Conservation (phyloP, 2,113 vertebrate species). For the Epinephelus moara region DNA sequence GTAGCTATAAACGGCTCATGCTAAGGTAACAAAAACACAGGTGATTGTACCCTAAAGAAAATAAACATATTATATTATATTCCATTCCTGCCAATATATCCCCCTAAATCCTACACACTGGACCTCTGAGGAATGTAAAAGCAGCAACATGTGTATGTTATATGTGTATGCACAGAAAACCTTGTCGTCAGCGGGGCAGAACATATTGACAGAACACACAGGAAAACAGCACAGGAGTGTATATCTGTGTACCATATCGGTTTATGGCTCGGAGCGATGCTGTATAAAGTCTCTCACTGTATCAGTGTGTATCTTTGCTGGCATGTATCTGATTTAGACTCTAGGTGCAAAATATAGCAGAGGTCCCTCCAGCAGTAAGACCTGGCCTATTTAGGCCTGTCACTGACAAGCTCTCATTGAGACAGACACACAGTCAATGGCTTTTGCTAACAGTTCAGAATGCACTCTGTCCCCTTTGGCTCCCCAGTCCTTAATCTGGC, state of each 20-base stretch:
- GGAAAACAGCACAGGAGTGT: background rate
- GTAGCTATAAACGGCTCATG: too few species aligned
- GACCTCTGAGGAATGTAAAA: background rate
- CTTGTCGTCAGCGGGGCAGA: background rate
- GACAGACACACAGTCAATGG: constrained; percentile 52
- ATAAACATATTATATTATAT: too few species aligned
- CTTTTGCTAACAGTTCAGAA: constrained; percentile 51
- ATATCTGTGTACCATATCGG: constrained; percentile 8
- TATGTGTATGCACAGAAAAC: background rate
- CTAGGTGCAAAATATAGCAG: constrained; percentile 64
- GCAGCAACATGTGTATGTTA: background rate
- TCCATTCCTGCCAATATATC: too few species aligned
- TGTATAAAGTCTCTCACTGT: constrained; percentile 23
- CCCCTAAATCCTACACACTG: too few species aligned
- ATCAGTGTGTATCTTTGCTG: constrained; percentile 48
- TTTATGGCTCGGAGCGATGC: constrained; percentile 28
- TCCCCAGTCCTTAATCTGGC: constrained; percentile 58
- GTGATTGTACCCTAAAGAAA: too few species aligned
- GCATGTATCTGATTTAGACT: constrained; percentile 54
- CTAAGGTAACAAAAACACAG: too few species aligned
- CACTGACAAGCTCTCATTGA: constrained; percentile 53
- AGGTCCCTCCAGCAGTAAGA: constrained; percentile 52
- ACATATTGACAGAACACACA: background rate
- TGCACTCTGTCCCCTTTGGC: constrained; percentile 66
- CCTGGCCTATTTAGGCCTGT: constrained; percentile 68